phyloP scores from a whole-genome alignment of 1,140 invertebrate genomes.

The Chironomus striatipennis region DNA sequence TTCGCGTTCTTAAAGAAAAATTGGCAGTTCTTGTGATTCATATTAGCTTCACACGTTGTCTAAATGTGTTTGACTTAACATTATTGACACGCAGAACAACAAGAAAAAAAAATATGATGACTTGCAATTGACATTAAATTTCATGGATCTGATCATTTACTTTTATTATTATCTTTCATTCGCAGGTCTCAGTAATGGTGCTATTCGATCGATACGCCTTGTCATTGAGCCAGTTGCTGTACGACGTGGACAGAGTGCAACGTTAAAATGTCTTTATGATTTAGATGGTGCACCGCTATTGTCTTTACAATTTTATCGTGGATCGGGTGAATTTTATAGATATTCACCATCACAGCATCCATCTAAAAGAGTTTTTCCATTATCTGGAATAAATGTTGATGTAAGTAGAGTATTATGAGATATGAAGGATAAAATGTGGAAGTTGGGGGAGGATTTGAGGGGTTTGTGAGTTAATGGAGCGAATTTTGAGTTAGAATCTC shows the following conservation, averaged over 20 bases:
- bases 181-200: constrained; percentile 33
- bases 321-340: constrained; percentile 66
- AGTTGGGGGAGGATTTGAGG: no score
- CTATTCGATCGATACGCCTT: constrained; percentile 43
- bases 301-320: constrained; percentile 69
- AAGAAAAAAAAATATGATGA: no score
- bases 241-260: constrained; percentile 53
- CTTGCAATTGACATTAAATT: background rate
- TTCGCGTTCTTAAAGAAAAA: no score
- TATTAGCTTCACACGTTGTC: no score
- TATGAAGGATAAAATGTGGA: background rate
- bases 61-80: no score
- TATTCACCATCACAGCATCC: constrained; percentile 60
- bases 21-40: no score
- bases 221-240: constrained; percentile 48
- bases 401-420: constrained; percentile 49
- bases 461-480: no score
- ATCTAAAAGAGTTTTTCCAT: constrained; percentile 57
- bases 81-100: no score
- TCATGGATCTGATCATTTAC: background rate
- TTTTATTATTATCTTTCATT: background rate
- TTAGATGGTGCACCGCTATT: constrained; percentile 63
- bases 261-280: constrained; percentile 61
- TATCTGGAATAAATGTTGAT: constrained; percentile 62
- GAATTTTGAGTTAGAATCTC: no score